Percentiles rank a stretch among this genome's conserved stretches.
phyloP scores from a whole-genome alignment of 1,140 invertebrate species.

The Matsumurasca onukii region DNA sequence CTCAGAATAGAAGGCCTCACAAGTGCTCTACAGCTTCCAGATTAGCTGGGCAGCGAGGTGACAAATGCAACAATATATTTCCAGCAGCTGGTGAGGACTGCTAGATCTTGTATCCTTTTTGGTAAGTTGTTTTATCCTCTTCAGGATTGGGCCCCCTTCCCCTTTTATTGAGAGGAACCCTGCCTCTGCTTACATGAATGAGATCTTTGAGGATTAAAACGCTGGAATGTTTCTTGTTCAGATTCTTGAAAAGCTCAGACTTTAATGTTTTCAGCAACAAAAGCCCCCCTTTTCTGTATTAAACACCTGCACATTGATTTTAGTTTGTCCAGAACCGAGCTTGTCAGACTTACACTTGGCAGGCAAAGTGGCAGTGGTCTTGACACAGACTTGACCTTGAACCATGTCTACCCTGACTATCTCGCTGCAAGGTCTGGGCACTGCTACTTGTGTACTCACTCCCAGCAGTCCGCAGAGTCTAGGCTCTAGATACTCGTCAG shows the following conservation, averaged over 20 bases:
- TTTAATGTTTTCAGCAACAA: neutral
- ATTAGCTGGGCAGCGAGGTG: too few species aligned
- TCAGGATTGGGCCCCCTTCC: too few species aligned
- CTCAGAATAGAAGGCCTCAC: too few species aligned
- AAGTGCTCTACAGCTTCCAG: too few species aligned
- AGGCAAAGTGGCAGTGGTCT: slow-evolving; percentile 27
- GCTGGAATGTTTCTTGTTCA: neutral
- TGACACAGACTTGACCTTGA: slow-evolving; percentile 13
- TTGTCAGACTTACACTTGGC: slow-evolving; percentile 33
- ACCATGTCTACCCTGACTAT: slow-evolving; percentile 36
- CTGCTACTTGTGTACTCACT: slow-evolving; percentile 36
- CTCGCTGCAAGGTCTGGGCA: slow-evolving; percentile 32
- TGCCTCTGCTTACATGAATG: too few species aligned
- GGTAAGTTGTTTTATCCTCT: too few species aligned
- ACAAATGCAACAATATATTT: too few species aligned
- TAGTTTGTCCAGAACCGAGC: neutral
- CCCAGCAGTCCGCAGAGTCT: slow-evolving; percentile 34
- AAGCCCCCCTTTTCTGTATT: neutral
- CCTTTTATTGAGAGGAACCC: too few species aligned
- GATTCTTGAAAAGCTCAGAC: neutral
- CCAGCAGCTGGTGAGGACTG: too few species aligned
- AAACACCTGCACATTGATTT: neutral
- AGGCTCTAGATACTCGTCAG: slow-evolving; percentile 36
- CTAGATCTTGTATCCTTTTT: too few species aligned
- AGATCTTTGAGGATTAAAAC: neutral